These are phyloP conservation scores for Siphlonurus alternatus DNA, from an alignment of 2,888 invertebrate genomes.

Conservation along the genomic window DNA sequence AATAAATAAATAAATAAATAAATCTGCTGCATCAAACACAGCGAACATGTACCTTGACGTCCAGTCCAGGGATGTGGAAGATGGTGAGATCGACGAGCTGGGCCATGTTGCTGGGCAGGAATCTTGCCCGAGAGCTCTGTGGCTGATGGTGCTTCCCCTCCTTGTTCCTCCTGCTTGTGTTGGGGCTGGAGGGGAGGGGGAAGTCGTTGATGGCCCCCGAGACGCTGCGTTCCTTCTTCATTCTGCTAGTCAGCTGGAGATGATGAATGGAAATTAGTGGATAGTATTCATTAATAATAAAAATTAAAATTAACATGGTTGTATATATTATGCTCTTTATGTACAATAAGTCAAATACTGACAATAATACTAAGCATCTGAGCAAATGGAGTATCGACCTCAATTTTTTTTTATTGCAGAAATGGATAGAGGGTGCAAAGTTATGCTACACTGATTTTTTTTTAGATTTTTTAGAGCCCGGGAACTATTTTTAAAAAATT, in stretches of 20 bases:
- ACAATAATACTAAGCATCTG: too few species aligned
- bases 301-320: too few species aligned
- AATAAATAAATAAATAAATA: too few species aligned
- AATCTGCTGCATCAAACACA: too few species aligned
- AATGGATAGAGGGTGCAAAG: too few species aligned
- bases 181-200: constrained; percentile 37
- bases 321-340: too few species aligned
- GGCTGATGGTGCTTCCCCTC: neutral
- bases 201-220: constrained; percentile 43
- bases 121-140: neutral
- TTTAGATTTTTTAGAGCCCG: too few species aligned
- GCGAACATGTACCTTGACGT: constrained; percentile 77
- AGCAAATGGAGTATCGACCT: too few species aligned
- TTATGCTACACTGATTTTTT: too few species aligned
- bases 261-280: constrained; percentile 17
- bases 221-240: constrained; percentile 56
- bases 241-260: constrained; percentile 31
- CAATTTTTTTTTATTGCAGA: too few species aligned
- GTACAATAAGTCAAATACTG: too few species aligned
- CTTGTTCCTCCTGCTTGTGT: constrained; percentile 26
- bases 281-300: neutral
- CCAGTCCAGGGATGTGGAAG: constrained; percentile 80
- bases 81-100: constrained; percentile 59
- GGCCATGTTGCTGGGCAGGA: constrained; percentile 18
- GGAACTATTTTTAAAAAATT: too few species aligned